These are phyloP conservation scores for Perca flavescens DNA, from an alignment of 2,113 vertebrate species.

Conservation along the genomic window DNA sequence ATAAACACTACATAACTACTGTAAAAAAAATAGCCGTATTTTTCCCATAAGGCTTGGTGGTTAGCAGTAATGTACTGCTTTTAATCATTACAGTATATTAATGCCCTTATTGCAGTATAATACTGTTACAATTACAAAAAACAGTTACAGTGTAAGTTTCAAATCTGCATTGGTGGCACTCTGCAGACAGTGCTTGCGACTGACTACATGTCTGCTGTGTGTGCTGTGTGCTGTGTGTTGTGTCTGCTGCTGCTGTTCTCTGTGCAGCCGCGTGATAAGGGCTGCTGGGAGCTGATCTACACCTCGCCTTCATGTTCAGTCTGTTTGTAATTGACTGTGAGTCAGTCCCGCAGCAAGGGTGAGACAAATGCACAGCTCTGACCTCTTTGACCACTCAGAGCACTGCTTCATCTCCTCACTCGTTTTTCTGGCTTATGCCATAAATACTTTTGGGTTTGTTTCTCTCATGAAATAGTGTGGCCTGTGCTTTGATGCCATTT, in stretches of 20 bases:
- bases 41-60: too few species aligned
- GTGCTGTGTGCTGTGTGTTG: too few species aligned
- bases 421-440: not conserved
- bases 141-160: not conserved
- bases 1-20: too few species aligned
- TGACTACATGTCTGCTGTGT: not conserved
- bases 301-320: conserved; percentile 43
- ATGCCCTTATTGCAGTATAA: too few species aligned
- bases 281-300: conserved; percentile 51
- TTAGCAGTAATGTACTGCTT: too few species aligned
- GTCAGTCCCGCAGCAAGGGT: conserved; percentile 45
- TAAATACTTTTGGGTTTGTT: conserved; percentile 4
- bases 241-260: conserved; percentile 38
- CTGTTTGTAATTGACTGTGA: conserved; percentile 55
- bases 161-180: not conserved
- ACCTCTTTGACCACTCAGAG: conserved; percentile 48
- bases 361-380: conserved; percentile 56
- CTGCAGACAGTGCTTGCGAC: not conserved
- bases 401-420: not conserved
- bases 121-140: too few species aligned
- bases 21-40: too few species aligned
- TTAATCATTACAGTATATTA: too few species aligned
- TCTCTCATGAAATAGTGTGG: not conserved
- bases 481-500: not conserved
- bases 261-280: conserved; percentile 45